phyloP scores from a whole-genome alignment of 2,797 vertebrate species.

The Clarias fuscus region DNA sequence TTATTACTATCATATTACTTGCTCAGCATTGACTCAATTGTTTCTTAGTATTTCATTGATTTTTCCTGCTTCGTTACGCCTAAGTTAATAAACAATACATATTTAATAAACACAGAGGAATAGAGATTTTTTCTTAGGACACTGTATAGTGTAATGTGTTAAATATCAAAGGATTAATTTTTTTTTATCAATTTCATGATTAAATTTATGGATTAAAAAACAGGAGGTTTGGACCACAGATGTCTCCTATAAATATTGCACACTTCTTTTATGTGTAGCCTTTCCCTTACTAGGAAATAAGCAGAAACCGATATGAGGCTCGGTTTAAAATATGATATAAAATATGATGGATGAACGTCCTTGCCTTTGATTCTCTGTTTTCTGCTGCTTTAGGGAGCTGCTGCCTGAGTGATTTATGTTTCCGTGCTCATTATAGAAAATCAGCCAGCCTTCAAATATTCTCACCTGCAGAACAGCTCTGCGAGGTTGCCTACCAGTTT shows the following conservation, averaged over 20 bases:
- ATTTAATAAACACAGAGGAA: not conserved
- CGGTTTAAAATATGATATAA: slow-evolving; percentile 32
- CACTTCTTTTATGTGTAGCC: slow-evolving; percentile 12
- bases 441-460: slow-evolving; percentile 63
- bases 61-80: not conserved
- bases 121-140: not conserved
- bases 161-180: not conserved
- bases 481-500: slow-evolving; percentile 54
- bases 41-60: not conserved
- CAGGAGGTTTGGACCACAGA: slow-evolving; percentile 27
- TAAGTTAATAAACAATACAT: not conserved
- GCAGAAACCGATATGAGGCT: slow-evolving; percentile 27
- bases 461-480: slow-evolving; percentile 64
- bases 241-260: slow-evolving; percentile 35
- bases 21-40: not conserved
- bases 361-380: slow-evolving; percentile 61
- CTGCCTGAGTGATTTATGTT: slow-evolving; percentile 54
- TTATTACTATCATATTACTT: not conserved
- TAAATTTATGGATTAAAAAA: slow-evolving; percentile 15
- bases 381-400: slow-evolving; percentile 48
- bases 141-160: not conserved
- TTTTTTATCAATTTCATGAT: not conserved
- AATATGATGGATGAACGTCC: slow-evolving; percentile 62
- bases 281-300: slow-evolving; percentile 10
- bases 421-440: slow-evolving; percentile 65